These are phyloP conservation scores for Macrosteles quadrilineatus DNA, from an alignment of 1,140 invertebrate species.

Conservation along the genomic window DNA sequence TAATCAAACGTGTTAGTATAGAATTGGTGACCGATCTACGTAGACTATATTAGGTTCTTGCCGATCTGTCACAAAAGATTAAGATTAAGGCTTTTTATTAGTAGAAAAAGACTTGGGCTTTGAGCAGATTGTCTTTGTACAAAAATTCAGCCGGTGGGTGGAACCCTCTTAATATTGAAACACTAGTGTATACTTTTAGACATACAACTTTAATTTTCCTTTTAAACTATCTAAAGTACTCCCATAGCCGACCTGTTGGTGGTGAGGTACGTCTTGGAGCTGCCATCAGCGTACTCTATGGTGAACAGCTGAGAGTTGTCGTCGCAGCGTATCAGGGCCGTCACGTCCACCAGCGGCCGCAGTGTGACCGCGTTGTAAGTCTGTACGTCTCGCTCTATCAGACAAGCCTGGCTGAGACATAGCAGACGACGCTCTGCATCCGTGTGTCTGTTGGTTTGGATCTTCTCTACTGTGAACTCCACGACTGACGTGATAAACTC, in stretches of 20 bases:
- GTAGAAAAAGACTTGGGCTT: too few relatives aligned
- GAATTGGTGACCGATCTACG: too few relatives aligned
- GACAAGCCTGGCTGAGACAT: slow-evolving; percentile 94
- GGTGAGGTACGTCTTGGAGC: slow-evolving; percentile 83
- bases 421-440: slow-evolving; percentile 83
- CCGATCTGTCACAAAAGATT: too few relatives aligned
- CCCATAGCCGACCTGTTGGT: slow-evolving; percentile 85
- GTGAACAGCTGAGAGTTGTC: slow-evolving; percentile 92
- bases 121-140: too few relatives aligned
- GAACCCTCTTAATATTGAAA: too few relatives aligned
- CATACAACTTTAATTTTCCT: too few relatives aligned
- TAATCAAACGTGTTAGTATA: too few relatives aligned
- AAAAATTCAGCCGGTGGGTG: too few relatives aligned
- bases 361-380: slow-evolving; percentile 92
- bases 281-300: slow-evolving; percentile 93
- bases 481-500: slow-evolving; percentile 87
- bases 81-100: too few relatives aligned
- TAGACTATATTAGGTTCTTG: too few relatives aligned
- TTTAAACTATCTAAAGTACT: too few relatives aligned
- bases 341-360: slow-evolving; percentile 86
- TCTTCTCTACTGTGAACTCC: slow-evolving; percentile 92
- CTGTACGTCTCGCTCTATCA: slow-evolving; percentile 94
- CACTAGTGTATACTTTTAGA: too few relatives aligned
- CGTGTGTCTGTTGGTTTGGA: slow-evolving; percentile 70
- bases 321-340: slow-evolving; percentile 86